Conservation (phyloP, 2,113 vertebrate genomes). For the Rafetus swinhoei region DNA sequence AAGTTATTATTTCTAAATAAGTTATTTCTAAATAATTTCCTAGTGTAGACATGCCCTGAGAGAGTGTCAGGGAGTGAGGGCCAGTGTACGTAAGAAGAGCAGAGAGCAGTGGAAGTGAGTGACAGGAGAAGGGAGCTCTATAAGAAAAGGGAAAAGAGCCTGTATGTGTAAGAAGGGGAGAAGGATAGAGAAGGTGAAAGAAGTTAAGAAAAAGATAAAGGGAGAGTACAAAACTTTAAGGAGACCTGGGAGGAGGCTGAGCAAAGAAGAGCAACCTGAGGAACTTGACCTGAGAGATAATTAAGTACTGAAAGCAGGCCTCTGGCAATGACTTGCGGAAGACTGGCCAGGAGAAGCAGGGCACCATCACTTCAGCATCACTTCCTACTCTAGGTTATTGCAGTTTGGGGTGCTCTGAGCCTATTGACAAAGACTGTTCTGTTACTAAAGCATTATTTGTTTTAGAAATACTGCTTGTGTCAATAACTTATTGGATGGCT, state of each 20-base stretch:
- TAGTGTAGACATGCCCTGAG: no score
- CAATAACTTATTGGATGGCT: not conserved
- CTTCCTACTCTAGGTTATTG: no score
- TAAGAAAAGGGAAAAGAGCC: not conserved
- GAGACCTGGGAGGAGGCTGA: not conserved
- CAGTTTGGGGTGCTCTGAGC: not conserved
- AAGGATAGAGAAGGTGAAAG: not conserved
- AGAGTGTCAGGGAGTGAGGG: not conserved
- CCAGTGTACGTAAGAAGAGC: not conserved
- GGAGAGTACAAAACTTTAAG: not conserved
- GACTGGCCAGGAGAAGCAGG: not conserved
- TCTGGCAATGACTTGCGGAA: not conserved
- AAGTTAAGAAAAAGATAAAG: not conserved
- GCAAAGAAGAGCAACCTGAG: not conserved
- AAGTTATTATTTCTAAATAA: no score
- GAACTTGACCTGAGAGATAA: not conserved
- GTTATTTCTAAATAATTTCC: no score
- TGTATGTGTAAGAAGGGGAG: not conserved
- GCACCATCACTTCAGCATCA: not conserved
- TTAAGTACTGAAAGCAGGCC: not conserved
- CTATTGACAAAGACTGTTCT: not conserved
- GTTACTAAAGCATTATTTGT: not conserved
- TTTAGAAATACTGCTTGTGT: not conserved
- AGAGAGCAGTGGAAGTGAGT: not conserved
- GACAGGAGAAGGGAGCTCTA: not conserved